These are phyloP conservation scores for Guaruba guarouba DNA, from an alignment of 2,113 vertebrate genomes.

Conservation along the genomic window DNA sequence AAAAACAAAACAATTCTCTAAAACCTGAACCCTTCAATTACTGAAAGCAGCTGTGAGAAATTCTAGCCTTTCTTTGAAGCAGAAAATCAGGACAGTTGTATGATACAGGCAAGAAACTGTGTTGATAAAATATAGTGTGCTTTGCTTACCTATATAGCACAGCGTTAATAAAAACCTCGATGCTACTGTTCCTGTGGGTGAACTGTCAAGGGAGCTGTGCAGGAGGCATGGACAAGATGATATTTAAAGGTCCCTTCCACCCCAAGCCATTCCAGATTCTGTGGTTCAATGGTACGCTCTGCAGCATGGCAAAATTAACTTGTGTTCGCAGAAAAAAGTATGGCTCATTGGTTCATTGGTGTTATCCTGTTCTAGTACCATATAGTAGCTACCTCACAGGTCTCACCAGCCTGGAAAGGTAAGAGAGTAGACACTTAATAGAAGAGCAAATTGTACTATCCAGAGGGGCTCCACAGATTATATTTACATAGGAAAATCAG, in stretches of 20 bases:
- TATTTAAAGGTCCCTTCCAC: not conserved
- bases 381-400: not conserved
- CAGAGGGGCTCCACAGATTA: not conserved
- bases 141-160: not conserved
- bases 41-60: not conserved
- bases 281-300: not conserved
- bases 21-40: slow-evolving; percentile 36
- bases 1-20: slow-evolving; percentile 51
- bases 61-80: not conserved
- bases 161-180: not conserved
- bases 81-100: not conserved
- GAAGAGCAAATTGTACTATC: not conserved
- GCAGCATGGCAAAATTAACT: not conserved
- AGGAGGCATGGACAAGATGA: not conserved
- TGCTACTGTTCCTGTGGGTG: not conserved
- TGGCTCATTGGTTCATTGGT: fast-evolving
- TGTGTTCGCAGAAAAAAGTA: not conserved
- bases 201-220: not conserved
- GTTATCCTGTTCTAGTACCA: not conserved
- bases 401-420: not conserved
- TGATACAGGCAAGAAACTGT: not conserved
- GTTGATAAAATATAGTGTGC: not conserved
- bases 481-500: not conserved
- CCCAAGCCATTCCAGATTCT: not conserved
- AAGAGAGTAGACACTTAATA: not conserved